A percentile compares a stretch with the other conserved stretches of the same genome.
Conservation (phyloP, 2,797 vertebrate species). For the Malurus splendens region DNA sequence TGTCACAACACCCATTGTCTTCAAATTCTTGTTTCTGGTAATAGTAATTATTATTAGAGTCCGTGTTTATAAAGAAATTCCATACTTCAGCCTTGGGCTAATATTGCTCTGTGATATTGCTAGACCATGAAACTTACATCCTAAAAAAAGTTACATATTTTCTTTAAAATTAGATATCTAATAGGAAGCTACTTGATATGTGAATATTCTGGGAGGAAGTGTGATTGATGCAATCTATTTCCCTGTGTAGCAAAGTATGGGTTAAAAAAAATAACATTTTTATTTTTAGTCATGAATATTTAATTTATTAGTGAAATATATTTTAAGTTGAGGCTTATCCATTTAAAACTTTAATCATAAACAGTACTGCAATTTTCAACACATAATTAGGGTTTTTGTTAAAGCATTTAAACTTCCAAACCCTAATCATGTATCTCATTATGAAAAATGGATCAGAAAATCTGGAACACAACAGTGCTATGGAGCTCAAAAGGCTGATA, state of each 20-base stretch:
- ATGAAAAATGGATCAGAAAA: conserved; percentile 30
- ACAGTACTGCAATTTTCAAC: conserved; percentile 12
- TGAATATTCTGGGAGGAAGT: neutral
- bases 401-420: conserved; percentile 16
- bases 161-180: neutral
- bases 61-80: conserved; percentile 3
- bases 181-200: neutral
- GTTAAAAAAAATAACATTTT: conserved; percentile 23
- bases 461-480: neutral
- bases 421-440: conserved; percentile 21
- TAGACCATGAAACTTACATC: conserved; percentile 18
- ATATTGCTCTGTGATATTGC: conserved; percentile 60
- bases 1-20: neutral
- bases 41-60: conserved; percentile 2
- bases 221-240: neutral
- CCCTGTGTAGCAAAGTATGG: neutral
- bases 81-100: conserved; percentile 3
- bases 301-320: neutral
- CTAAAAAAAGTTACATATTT: neutral
- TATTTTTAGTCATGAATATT: neutral
- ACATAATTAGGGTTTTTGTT: conserved; percentile 22
- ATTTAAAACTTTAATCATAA: neutral
- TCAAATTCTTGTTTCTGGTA: neutral
- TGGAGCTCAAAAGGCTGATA: conserved; percentile 18
- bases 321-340: neutral